phyloP scores from a whole-genome alignment of 2,797 vertebrate species.

The Chelon auratus region DNA sequence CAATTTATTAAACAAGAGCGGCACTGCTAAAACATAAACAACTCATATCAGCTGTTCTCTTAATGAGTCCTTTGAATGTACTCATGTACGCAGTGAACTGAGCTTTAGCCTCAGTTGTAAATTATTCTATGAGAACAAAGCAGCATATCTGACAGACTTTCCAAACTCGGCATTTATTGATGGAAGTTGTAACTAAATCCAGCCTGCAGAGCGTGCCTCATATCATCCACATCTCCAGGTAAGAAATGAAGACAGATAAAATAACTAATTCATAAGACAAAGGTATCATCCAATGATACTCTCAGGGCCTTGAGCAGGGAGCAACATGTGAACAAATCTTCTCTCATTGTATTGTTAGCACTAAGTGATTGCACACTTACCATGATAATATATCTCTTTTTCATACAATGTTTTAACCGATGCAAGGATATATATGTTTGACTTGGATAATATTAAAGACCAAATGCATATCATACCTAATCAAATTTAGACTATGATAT shows the following conservation, averaged over 20 bases:
- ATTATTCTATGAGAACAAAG: conserved; percentile 7
- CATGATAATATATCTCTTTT: no score
- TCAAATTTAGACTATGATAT: no score
- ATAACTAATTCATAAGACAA: not conserved
- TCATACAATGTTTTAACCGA: no score
- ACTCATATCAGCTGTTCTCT: not conserved
- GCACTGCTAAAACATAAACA: not conserved
- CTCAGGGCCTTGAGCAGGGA: no score
- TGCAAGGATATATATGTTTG: no score
- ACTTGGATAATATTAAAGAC: no score
- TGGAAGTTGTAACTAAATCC: conserved; percentile 8
- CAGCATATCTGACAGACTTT: conserved; percentile 13
- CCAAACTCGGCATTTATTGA: not conserved
- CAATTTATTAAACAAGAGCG: not conserved
- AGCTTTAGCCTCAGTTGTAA: conserved; percentile 5
- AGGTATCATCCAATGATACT: not conserved
- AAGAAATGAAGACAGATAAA: conserved; percentile 6
- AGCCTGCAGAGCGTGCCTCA: not conserved
- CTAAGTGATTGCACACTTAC: no score
- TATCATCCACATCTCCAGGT: not conserved
- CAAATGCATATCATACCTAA: no score
- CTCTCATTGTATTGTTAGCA: no score
- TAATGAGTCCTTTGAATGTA: not conserved
- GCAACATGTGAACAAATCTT: no score
- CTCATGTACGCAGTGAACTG: not conserved